Base-by-base conservation (phyloP, 2,113 vertebrate species). In the Pomatorhinus ruficollis region DNA sequence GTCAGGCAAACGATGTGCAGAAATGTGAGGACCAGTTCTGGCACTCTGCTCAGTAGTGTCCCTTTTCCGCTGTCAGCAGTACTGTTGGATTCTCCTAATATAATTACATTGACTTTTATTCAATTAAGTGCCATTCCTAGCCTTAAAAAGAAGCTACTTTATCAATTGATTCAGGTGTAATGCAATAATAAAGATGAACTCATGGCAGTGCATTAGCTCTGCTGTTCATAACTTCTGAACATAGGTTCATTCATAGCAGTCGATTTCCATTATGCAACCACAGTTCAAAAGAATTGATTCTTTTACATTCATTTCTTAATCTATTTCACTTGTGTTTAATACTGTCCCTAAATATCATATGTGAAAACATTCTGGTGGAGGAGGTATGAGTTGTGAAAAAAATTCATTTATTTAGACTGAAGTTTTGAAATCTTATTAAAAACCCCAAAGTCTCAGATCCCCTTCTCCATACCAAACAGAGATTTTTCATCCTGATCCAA, bases 141-240 rank as follows among this genome's bases (percentile, higher is more conserved):
- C 97, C 98, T 98, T 85, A 89, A 98, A 98, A 99, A 99, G 99
- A 99, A 98, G 96, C 98, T 98, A 98, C 98, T 99, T 99, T 99
- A 99, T 99, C 99, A 99, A 99, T 99, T 99, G 99, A 99, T 99
- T 99, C 99, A 98, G 98, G 98, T 98, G 98, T 99, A 99, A 99
- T 99, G 98, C 98, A 99, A 99, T 99, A 99, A 99, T 99, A 98
- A 98, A 98, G 98, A 98, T 99, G 98, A 99, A 99, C 98, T 99
- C 98, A 98, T 97, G 97, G 98, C 98, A 99, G 98, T 99, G 98
- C 99, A 99, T 99, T 99, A 99, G 98, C 98, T 98, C 98, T 98
- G 98, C 98, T 98, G 97, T 97, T 98, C 98, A 98, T 98, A 98
- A 98, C 98, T 98, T 98, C 95, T 97, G 97, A 97, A 97, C 96